Percentiles rank a stretch among this genome's conserved stretches.
phyloP scores from a whole-genome alignment of 2,797 vertebrate genomes.

The Galagoides demidoff region DNA sequence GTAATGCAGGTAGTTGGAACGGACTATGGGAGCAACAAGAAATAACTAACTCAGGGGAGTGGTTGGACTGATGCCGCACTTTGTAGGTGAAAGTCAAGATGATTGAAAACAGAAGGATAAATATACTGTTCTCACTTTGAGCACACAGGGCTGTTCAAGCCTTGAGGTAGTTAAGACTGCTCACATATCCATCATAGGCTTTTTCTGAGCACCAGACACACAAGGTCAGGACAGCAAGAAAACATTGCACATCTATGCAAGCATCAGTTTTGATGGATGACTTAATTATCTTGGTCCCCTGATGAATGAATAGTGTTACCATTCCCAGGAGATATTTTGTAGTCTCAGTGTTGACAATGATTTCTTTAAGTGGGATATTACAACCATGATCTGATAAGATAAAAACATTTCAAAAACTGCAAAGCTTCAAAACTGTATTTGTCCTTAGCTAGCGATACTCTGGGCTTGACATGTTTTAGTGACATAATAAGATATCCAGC shows the following conservation, averaged over 20 bases:
- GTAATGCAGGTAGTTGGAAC: neutral
- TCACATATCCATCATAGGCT: conserved; percentile 76
- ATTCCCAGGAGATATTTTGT: conserved; percentile 64
- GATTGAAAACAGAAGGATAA: conserved; percentile 68
- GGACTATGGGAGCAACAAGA: neutral
- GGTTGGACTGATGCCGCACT: neutral
- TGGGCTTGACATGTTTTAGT: conserved; percentile 66
- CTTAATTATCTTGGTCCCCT: conserved; percentile 83
- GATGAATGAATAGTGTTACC: conserved; percentile 72
- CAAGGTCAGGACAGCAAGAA: conserved; percentile 84
- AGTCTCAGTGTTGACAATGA: conserved; percentile 77
- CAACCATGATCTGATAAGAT: conserved; percentile 76
- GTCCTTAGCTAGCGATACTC: conserved; percentile 27
- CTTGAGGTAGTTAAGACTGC: conserved; percentile 73
- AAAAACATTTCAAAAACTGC: conserved; percentile 36
- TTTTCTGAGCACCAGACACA: conserved; percentile 66
- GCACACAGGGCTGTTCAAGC: conserved; percentile 57
- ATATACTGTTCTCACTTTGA: conserved; percentile 64
- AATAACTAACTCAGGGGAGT: conserved; percentile 43
- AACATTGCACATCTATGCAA: conserved; percentile 53
- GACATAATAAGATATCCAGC: conserved; percentile 63
- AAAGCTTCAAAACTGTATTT: conserved; percentile 52
- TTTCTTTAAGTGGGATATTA: conserved; percentile 77
- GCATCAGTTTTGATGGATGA: conserved; percentile 81
- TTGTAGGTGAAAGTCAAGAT: conserved; percentile 59